A percentile compares a stretch with the other conserved stretches of the same genome.
phyloP scores from a whole-genome alignment of 1,140 invertebrate species.

The Adoxophyes honmai region DNA sequence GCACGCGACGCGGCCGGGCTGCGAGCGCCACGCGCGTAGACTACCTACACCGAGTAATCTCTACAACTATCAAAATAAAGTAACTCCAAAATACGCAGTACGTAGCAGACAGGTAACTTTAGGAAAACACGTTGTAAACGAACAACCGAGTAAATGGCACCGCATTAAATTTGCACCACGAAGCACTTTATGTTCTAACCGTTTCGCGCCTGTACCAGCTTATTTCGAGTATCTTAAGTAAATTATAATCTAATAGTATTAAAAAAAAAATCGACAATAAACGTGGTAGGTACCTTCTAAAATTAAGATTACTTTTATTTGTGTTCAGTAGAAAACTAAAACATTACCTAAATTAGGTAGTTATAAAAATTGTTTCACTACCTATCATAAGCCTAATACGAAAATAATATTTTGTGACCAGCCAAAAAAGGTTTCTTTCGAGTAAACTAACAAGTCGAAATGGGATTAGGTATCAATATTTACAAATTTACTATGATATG shows the following conservation, averaged over 20 bases:
- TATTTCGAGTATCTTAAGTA: constrained; percentile 8
- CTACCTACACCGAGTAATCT: constrained; percentile 8
- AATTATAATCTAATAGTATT: constrained; percentile 2
- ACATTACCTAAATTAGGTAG: constrained; percentile 9
- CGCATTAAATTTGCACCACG: constrained; percentile 58
- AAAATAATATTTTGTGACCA: neutral
- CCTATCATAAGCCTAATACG: neutral
- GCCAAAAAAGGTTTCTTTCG: neutral
- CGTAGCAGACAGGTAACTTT: constrained; percentile 43
- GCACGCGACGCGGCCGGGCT: neutral
- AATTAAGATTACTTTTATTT: neutral
- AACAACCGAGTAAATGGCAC: constrained; percentile 71
- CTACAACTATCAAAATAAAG: constrained; percentile 30
- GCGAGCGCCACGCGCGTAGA: neutral
- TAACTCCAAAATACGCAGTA: constrained; percentile 26
- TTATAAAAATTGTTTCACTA: neutral
- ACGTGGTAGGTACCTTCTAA: neutral
- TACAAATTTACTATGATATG: constrained; percentile 73
- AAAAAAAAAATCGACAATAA: neutral
- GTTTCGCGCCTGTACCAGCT: constrained; percentile 5
- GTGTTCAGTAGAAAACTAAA: constrained; percentile 5
- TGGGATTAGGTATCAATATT: constrained; percentile 56
- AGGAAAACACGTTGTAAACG: constrained; percentile 48
- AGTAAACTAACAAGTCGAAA: constrained; percentile 26
- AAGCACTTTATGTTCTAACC: constrained; percentile 30